These are phyloP conservation scores for Thermophis baileyi DNA, from an alignment of 2,113 vertebrate genomes.

Conservation along the genomic window DNA sequence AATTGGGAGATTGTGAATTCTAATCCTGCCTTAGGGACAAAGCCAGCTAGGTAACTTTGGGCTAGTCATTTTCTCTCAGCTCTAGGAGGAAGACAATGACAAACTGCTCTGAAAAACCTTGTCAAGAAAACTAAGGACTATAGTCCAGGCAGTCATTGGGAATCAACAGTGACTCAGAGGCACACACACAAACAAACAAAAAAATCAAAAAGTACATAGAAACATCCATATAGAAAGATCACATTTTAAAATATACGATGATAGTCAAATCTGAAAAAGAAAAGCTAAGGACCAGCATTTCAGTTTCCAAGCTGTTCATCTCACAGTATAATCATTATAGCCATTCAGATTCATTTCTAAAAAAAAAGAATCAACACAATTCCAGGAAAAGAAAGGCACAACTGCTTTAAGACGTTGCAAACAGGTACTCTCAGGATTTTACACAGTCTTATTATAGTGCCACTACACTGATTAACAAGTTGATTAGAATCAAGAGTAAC, in stretches of 20 bases:
- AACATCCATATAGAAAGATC: slow-evolving; percentile 34
- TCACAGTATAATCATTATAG: background rate
- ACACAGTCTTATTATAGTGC: background rate
- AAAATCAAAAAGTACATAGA: background rate
- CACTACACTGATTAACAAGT: background rate
- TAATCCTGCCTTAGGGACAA: background rate
- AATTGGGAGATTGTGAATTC: background rate
- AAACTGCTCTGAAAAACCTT: background rate
- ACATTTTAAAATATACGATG: background rate
- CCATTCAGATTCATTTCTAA: background rate
- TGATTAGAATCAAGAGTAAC: background rate
- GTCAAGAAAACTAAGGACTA: background rate
- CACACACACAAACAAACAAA: background rate
- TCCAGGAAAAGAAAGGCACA: background rate
- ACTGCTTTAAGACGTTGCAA: background rate
- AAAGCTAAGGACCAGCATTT: slow-evolving; percentile 27
- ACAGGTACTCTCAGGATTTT: background rate
- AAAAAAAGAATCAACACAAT: background rate
- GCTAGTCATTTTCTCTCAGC: background rate
- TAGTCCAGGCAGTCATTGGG: background rate
- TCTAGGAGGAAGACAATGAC: background rate
- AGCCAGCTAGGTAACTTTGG: background rate
- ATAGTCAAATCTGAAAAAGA: slow-evolving; percentile 23
- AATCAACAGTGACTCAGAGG: background rate
- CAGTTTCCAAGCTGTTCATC: background rate